phyloP scores from a whole-genome alignment of 2,113 vertebrate genomes.

The Odontophorus gujanensis region DNA sequence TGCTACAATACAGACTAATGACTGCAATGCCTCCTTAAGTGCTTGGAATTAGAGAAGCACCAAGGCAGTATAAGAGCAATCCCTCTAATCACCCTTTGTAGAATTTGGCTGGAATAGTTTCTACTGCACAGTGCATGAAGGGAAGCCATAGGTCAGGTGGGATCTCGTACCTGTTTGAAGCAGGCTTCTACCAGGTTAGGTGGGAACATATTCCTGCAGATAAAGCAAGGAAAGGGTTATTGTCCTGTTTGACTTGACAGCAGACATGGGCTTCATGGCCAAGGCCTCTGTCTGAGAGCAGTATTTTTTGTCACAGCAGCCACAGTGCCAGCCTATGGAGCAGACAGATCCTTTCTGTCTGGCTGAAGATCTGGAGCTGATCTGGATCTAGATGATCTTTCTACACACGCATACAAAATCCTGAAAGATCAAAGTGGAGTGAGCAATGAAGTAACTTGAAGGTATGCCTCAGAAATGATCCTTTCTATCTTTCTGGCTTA shows the following conservation, averaged over 20 bases:
- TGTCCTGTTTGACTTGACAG: neutral
- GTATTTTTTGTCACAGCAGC: neutral
- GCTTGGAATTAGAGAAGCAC: neutral
- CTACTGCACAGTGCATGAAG: neutral
- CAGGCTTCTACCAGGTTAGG: slow-evolving; percentile 96
- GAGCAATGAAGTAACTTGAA: neutral
- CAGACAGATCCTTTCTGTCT: neutral
- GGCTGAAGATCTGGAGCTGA: neutral
- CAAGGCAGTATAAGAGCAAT: neutral
- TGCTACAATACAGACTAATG: neutral
- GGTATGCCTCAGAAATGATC: neutral
- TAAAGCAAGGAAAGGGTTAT: slow-evolving; percentile 14
- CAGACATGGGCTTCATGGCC: neutral
- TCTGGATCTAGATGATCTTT: neutral
- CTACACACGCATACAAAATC: neutral
- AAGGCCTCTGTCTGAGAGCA: neutral
- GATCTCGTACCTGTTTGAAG: slow-evolving; percentile 93
- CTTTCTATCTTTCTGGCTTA: neutral
- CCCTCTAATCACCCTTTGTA: neutral
- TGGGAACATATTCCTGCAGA: slow-evolving; percentile 95
- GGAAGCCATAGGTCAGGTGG: neutral
- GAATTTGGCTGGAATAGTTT: neutral
- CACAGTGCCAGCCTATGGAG: neutral
- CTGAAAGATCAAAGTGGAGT: neutral
- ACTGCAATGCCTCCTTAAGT: neutral